Percentiles rank a stretch among this genome's conserved stretches.
Evolutionary conservation across 2,797 vertebrate species (phyloP).

Genomic region (Lepilemur septentrionalis): DNA sequence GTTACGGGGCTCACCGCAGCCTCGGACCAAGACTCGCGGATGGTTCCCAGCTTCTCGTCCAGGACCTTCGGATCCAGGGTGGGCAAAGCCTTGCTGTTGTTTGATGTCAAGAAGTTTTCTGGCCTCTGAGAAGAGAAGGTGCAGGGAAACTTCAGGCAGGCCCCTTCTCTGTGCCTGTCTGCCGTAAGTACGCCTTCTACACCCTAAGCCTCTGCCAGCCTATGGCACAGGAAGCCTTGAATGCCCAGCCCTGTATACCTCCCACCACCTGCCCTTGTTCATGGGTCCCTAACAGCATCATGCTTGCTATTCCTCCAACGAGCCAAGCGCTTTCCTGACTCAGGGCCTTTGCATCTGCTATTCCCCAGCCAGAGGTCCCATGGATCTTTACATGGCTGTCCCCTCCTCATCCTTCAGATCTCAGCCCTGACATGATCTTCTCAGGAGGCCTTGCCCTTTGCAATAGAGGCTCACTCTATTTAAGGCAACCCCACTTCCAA

Average conservation of each 20-base stretch:
- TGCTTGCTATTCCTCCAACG: neutral
- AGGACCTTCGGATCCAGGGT: conserved; percentile 38
- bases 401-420: neutral
- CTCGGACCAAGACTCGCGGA: conserved; percentile 22
- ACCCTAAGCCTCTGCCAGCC: neutral
- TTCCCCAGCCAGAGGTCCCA: neutral
- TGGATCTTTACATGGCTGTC: neutral
- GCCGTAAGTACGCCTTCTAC: neutral
- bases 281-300: neutral
- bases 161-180: neutral
- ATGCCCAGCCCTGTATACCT: too few relatives aligned
- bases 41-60: neutral
- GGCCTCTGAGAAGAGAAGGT: conserved; percentile 71
- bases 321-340: neutral
- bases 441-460: neutral
- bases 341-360: neutral
- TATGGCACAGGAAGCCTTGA: neutral
- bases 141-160: neutral
- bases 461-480: neutral
- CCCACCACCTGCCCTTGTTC: neutral
- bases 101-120: conserved; percentile 48
- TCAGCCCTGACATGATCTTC: neutral
- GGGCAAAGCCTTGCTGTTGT: conserved; percentile 51
- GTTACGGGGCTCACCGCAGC: neutral
- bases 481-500: neutral